Evolutionary conservation across 2,113 vertebrate species (phyloP), one percentile per base, ranked within the genome.

Genomic region (Cariama cristata): DNA sequence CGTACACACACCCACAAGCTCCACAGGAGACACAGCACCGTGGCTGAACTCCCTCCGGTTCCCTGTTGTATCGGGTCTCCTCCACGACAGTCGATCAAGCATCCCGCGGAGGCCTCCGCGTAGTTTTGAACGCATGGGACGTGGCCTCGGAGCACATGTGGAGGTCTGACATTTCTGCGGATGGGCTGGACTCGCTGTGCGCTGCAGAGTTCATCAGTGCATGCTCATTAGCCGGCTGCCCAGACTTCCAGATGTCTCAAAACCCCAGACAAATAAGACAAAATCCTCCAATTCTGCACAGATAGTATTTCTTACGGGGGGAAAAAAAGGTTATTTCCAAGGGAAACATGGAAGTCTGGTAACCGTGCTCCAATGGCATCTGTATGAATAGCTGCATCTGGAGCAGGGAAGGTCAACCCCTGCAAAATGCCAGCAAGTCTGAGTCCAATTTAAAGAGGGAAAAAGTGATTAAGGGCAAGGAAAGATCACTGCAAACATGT

Each of bases 181-280:
- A 85, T 4, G 42, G 84, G 95, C 62, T 8, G 35, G 66, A 58
- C 58, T 69, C 2, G 1, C 74, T 50, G 62, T 13, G 93, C 0
- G 1, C 90, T 32, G 42, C 66, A 35, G 87, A 96, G 95, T 94
- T 96, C 97, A 97, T 87, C 93, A 93, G 93, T 89, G 64, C 86
- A 71, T 4, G 84, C 92, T 97, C 95, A 90, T 97, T 97, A 97
- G 82, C 11, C 62, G 88, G 71, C 96, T 93, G 92, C 66, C 85
- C 95, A 95, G 96, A 97, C 92, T 95, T 91, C 96, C 96, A 97
- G 97, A 97, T 97, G 96, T 96, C 95, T 97, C 66, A 93, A 90
- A 97, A 96, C 93, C 81, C 97, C 96, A 97, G 93, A 96, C 93
- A 97, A 96, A 94, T 7, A 96, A 96, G 95, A 96, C 72, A 72